phyloP scores from a whole-genome alignment of 2,797 vertebrate species.

The Odontamblyopus rebecca region DNA sequence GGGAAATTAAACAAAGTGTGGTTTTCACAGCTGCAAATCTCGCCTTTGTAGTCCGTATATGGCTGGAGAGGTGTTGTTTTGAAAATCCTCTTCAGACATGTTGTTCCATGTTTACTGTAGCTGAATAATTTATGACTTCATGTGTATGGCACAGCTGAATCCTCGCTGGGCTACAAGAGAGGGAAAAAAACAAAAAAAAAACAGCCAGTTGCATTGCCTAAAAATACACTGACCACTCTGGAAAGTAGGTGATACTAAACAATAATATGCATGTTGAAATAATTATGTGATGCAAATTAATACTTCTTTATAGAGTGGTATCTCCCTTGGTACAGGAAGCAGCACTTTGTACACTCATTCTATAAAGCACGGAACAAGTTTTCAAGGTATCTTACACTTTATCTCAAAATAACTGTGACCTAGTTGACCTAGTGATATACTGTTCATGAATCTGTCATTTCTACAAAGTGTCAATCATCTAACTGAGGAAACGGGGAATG shows the following conservation, averaged over 20 bases:
- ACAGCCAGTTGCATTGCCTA: conserved; percentile 19
- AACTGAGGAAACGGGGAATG: too few relatives aligned
- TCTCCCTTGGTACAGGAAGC: conserved; percentile 3
- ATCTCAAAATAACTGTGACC: conserved; percentile 38
- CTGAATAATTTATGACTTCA: conserved; percentile 59
- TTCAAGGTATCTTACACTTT: conserved; percentile 16
- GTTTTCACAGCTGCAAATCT: conserved; percentile 21
- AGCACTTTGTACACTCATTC: conserved; percentile 12
- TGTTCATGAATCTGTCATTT: too few relatives aligned
- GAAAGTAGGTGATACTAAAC: conserved; percentile 22
- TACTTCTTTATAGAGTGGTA: neutral
- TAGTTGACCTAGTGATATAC: conserved; percentile 5
- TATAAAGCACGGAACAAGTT: conserved; percentile 5
- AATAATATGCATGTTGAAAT: neutral
- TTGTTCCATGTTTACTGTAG: conserved; percentile 55
- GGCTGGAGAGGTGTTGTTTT: conserved; percentile 10
- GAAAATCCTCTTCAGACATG: conserved; percentile 49
- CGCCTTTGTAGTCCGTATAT: conserved; percentile 23
- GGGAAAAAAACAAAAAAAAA: conserved; percentile 2
- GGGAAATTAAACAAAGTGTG: conserved; percentile 46
- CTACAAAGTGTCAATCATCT: too few relatives aligned
- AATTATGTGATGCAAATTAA: neutral
- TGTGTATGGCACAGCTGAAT: conserved; percentile 38
- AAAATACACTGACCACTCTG: conserved; percentile 47
- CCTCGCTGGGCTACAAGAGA: conserved; percentile 37